phyloP scores from a whole-genome alignment of 2,113 vertebrate species.

The Gambusia affinis region DNA sequence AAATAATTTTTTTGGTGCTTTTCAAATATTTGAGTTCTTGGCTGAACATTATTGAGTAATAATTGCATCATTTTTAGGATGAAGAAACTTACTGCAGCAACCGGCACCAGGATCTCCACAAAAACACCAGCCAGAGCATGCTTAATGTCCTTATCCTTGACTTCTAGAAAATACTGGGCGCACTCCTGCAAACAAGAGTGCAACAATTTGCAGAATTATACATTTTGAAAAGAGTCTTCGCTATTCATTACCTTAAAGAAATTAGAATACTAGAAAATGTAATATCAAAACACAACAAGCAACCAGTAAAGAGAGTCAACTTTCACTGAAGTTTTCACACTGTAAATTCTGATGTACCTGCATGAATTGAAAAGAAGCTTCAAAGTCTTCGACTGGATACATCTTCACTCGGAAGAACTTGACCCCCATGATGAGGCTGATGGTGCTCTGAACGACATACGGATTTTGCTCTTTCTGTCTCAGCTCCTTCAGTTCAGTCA shows the following conservation, averaged over 20 bases:
- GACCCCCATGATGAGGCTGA: slow-evolving; percentile 98
- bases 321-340: neutral
- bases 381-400: slow-evolving; percentile 98
- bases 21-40: neutral
- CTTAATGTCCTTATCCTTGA: slow-evolving; percentile 99
- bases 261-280: neutral
- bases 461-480: slow-evolving; percentile 96
- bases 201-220: neutral
- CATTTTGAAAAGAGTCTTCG: neutral
- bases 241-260: neutral
- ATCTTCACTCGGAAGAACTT: slow-evolving; percentile 99
- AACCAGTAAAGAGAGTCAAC: neutral
- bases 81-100: slow-evolving; percentile 90
- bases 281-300: neutral
- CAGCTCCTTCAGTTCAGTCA: slow-evolving; percentile 93
- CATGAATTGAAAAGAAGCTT: slow-evolving; percentile 99
- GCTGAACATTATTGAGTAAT: neutral
- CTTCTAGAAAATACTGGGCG: slow-evolving; percentile 94
- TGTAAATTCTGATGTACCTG: slow-evolving; percentile 82
- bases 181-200: slow-evolving; percentile 82
- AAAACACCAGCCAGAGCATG: slow-evolving; percentile 96
- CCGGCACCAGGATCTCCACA: slow-evolving; percentile 96
- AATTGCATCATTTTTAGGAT: neutral
- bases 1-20: neutral
- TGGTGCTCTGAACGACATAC: slow-evolving; percentile 90